Percentiles rank a stretch among this genome's conserved stretches.
These are phyloP conservation scores for Pachyramphus minor DNA, from an alignment of 2,113 vertebrate species.

Conservation along the genomic window DNA sequence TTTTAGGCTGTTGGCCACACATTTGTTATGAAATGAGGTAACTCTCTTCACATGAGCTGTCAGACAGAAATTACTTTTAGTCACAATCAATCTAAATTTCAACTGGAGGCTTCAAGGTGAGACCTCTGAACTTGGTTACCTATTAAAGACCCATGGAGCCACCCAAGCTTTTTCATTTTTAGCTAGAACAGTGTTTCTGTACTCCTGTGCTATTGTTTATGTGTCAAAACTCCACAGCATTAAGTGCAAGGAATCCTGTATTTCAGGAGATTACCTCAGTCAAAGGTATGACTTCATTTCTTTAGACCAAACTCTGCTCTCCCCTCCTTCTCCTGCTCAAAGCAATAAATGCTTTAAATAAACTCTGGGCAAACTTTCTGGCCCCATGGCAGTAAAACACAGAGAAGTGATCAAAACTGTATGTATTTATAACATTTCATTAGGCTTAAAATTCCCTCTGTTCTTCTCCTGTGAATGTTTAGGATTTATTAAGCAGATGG, in stretches of 20 bases:
- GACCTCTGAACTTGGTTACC: background rate
- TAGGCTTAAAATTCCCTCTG: background rate
- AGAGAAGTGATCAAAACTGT: background rate
- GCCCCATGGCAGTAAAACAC: background rate
- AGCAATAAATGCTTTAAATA: background rate
- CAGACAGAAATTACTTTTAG: conserved; percentile 14
- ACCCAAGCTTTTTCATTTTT: background rate
- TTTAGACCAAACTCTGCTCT: background rate
- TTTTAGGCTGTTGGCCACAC: conserved; percentile 7
- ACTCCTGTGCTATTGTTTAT: background rate
- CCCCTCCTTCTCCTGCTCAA: background rate
- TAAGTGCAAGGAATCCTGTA: background rate
- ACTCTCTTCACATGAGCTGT: conserved; percentile 17
- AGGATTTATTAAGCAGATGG: background rate
- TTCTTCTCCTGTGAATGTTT: background rate
- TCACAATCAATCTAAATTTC: conserved; percentile 21
- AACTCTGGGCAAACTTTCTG: background rate
- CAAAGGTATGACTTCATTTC: background rate
- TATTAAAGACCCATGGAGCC: background rate
- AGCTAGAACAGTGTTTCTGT: background rate
- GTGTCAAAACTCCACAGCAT: background rate
- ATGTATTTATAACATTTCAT: background rate
- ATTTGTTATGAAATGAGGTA: conserved; percentile 16
- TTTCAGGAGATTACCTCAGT: background rate
- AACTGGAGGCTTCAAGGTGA: conserved; percentile 28